Evolutionary conservation across 2,888 invertebrate species (phyloP), one percentile per base, ranked within the genome.

Genomic region (Chymomyza fuscimana): DNA sequence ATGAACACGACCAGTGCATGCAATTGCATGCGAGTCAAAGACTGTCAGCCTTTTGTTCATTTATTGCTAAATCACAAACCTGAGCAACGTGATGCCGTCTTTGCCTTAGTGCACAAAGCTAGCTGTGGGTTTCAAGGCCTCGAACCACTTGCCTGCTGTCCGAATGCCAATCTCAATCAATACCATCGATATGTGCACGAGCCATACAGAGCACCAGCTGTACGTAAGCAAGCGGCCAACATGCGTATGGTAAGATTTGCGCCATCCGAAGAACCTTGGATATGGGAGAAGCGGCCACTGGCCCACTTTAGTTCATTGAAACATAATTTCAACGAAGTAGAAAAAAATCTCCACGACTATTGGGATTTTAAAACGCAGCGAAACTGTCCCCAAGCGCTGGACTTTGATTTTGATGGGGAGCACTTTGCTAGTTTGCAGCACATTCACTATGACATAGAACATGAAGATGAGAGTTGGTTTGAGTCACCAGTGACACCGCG

Each of bases 361-460:
- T 87, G 87, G 54, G 91, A 91, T 77, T 88, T 89, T 6, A 73
- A 74, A 4, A 83, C 90, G 1, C 80, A 86, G 59, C 89, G 85
- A 12, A 91, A 91, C 70, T 91, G 89, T 65, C 91, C 91, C 0
- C 89, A 86, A 61, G 79, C 82, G 5, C 74, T 92, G 69, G 87
- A 19, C 25, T 12, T 58, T 25, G 58, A 86, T 36, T 73, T 76
- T 32, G 66, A 73, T 52, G 74, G 74, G 6, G 69, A 65, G 1
- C 54, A 73, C 2, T 75, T 69, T 58, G 74, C 56, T 19, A 50
- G 50, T 36, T 61, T 58, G 1, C 73, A 77, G 64, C 74, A 84
- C n/a, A 76, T 70, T 63, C 70, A 71, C 6, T 81, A 82, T 60
- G 69, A 74, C 9, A 74, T 88, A 5, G 72, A 79, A 5, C 86